These are phyloP conservation scores for Propithecus coquereli DNA, from an alignment of 2,113 vertebrate species.

Conservation along the genomic window DNA sequence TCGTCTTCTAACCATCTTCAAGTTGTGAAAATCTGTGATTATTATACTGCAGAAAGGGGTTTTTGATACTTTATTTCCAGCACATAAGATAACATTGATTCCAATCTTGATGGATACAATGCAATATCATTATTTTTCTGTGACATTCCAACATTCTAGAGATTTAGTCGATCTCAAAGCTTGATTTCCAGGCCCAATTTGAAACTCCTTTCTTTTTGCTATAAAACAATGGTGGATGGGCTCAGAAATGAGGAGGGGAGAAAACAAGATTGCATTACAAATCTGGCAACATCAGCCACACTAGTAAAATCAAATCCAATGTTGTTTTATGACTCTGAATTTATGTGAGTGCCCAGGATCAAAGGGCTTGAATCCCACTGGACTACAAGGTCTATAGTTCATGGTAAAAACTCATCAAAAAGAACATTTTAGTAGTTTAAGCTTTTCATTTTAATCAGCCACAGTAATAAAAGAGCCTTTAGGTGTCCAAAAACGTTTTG, in stretches of 20 bases:
- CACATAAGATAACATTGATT: background rate
- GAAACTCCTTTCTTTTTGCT: conserved; percentile 65
- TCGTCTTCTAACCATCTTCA: background rate
- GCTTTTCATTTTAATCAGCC: conserved; percentile 88
- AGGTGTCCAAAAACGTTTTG: conserved; percentile 88
- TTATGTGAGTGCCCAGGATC: conserved; percentile 86
- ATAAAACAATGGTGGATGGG: conserved; percentile 70
- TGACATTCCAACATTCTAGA: conserved; percentile 39
- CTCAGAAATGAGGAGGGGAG: conserved; percentile 72
- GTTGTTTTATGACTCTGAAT: conserved; percentile 86
- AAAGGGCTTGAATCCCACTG: conserved; percentile 85
- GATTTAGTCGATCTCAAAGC: conserved; percentile 38
- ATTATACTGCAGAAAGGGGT: background rate
- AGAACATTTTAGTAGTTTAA: conserved; percentile 84
- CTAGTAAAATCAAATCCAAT: conserved; percentile 87
- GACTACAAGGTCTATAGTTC: conserved; percentile 85
- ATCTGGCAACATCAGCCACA: conserved; percentile 85
- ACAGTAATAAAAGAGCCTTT: conserved; percentile 87
- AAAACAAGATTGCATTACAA: conserved; percentile 82
- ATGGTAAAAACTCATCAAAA: conserved; percentile 87
- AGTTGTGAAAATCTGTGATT: background rate
- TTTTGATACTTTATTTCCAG: background rate
- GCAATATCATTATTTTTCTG: conserved; percentile 37
- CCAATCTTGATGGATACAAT: background rate
- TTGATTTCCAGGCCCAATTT: conserved; percentile 59